Evolutionary conservation across 2,113 vertebrate species (phyloP), one percentile per base, ranked within the genome.

Genomic region (Anolis sagrei): DNA sequence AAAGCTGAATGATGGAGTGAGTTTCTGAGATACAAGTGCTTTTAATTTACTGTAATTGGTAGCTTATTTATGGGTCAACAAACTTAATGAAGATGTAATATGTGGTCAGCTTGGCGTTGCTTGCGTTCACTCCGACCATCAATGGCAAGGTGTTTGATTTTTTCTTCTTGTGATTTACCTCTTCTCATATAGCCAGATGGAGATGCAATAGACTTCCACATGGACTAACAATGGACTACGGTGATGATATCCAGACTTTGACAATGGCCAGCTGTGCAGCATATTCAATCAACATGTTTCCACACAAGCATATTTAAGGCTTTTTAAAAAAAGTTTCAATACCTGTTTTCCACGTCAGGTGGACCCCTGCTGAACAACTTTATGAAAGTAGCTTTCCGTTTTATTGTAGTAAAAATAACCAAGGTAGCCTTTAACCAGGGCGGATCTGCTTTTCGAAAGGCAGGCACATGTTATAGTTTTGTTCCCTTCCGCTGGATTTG

Each of bases 41-140:
- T 92, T 84, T 89, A 87, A 89, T 91, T 85, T 92, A 75, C 76
- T 75, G 66, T 85, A 83, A 90, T 76, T 81, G 82, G 23, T 88
- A 81, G 81, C 90, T 87, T 87, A 80, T 11, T 34, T 9, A 2
- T 19, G 48, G 84, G 14, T 82, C 70, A 73, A 0, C 79, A 51
- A 48, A 44, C 48, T 66, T 86, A 89, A 86, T 86, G 83, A 86
- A 90, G 89, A 79, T 36, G 62, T 88, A 79, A 54, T 82, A 84
- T 14, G 85, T 86, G 87, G 88, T 87, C 76, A 51, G 29, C 61
- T 76, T 14, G 0, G 4, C 0, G 0, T 70, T 79, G 66, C 49
- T 82, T 80, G 34, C 0, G 1, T 69, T 89, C 84, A 49, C 83
- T 87, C 83, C 61, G 61, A 75, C 79, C 36, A 19, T 83, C 73